Conservation (phyloP, 2,888 invertebrate genomes). For the Zhengitettix transpicula region DNA sequence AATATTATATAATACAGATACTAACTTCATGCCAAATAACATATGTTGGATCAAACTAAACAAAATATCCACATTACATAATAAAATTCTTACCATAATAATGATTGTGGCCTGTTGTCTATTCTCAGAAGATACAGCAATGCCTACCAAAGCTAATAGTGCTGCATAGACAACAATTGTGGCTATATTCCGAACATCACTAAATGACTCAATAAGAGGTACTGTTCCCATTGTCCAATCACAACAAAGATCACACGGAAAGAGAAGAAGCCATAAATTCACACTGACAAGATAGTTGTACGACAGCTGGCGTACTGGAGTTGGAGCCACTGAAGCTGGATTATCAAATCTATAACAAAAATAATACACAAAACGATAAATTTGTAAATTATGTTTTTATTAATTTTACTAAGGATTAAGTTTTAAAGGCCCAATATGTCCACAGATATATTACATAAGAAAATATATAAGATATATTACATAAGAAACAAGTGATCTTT, state of each 20-base stretch:
- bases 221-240: slow-evolving; percentile 99
- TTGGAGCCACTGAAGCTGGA: slow-evolving; percentile 78
- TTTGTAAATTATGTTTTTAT: too few species aligned
- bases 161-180: slow-evolving; percentile 52
- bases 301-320: slow-evolving; percentile 74
- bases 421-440: too few species aligned
- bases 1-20: too few species aligned
- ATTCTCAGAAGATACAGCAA: slow-evolving; percentile 38
- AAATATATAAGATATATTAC: too few species aligned
- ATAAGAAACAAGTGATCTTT: too few species aligned
- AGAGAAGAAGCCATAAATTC: slow-evolving; percentile 77
- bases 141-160: slow-evolving; percentile 36
- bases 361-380: neutral
- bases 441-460: too few species aligned
- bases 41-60: neutral
- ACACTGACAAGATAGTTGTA: slow-evolving; percentile 84
- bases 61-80: neutral
- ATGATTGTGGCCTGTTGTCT: slow-evolving; percentile 45
- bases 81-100: slow-evolving; percentile 41
- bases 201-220: slow-evolving; percentile 61
- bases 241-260: slow-evolving; percentile 83
- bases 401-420: too few species aligned
- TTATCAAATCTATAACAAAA: slow-evolving; percentile 66
- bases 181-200: slow-evolving; percentile 65
- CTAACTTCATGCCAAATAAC: neutral